phyloP scores from a whole-genome alignment of 2,888 invertebrate genomes.

The Pollenia griseotomentosa region DNA sequence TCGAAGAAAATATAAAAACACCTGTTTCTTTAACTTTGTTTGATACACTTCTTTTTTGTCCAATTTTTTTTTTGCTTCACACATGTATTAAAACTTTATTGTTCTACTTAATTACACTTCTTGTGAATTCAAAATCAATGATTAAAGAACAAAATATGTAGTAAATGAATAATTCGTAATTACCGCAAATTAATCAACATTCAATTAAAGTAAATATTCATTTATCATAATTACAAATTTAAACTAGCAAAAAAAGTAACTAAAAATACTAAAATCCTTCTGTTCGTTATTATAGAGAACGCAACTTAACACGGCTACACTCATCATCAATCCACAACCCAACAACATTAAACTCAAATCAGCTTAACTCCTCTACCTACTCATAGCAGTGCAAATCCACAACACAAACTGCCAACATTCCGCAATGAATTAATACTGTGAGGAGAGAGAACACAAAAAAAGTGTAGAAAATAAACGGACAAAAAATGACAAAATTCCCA shows the following conservation, averaged over 20 bases:
- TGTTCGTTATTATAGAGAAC: conserved; percentile 44
- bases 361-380: conserved; percentile 36
- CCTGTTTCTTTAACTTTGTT: conserved; percentile 49
- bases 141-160: conserved; percentile 7
- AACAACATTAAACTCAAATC: not conserved
- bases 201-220: conserved; percentile 53
- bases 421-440: conserved; percentile 62
- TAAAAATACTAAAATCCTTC: conserved; percentile 43
- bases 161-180: conserved; percentile 33
- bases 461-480: conserved; percentile 36
- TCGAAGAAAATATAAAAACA: conserved; percentile 37
- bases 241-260: conserved; percentile 6
- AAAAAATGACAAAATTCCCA: conserved; percentile 72
- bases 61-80: conserved; percentile 3
- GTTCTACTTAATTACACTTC: conserved; percentile 8
- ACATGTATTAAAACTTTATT: conserved; percentile 23
- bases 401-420: conserved; percentile 72
- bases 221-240: conserved; percentile 58
- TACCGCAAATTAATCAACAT: conserved; percentile 65
- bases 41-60: conserved; percentile 5
- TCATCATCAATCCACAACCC: conserved; percentile 52
- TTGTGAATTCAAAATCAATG: not conserved
- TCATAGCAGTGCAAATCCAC: conserved; percentile 52
- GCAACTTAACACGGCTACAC: conserved; percentile 45
- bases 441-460: conserved; percentile 58